Evolutionary conservation across 2,888 invertebrate genomes (phyloP).

Genomic region (Resseliella maxima): DNA sequence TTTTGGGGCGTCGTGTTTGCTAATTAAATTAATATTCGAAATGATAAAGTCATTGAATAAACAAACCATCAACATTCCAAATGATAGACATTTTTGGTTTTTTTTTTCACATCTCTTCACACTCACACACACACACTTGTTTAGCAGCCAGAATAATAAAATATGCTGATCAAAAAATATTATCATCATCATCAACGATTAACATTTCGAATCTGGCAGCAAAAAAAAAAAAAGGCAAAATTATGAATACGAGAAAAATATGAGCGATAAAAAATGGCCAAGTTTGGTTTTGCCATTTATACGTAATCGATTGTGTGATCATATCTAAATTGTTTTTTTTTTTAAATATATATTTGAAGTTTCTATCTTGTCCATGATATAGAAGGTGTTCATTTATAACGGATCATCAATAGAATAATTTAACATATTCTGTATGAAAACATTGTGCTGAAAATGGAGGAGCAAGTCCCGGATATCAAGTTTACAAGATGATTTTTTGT

Average conservation of each 20-base stretch:
- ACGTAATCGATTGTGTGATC: not conserved
- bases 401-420: constrained; percentile 12
- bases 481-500: no score
- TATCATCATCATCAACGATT: not conserved
- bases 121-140: no score
- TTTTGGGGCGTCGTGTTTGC: not conserved
- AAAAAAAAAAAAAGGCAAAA: not conserved
- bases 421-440: not conserved
- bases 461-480: constrained; percentile 35
- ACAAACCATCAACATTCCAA: constrained; percentile 43
- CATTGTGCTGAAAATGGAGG: not conserved
- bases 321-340: not conserved
- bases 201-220: not conserved
- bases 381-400: constrained; percentile 32
- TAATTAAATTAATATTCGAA: not conserved
- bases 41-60: constrained; percentile 46
- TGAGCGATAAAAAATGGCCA: no score
- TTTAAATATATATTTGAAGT: no score
- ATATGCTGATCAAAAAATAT: not conserved
- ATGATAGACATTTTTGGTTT: no score
- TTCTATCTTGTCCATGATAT: no score
- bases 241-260: no score
- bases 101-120: not conserved
- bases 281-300: no score
- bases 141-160: no score